Evolutionary conservation across 1,140 invertebrate genomes (phyloP).

Genomic region (Centruroides sculpturatus): DNA sequence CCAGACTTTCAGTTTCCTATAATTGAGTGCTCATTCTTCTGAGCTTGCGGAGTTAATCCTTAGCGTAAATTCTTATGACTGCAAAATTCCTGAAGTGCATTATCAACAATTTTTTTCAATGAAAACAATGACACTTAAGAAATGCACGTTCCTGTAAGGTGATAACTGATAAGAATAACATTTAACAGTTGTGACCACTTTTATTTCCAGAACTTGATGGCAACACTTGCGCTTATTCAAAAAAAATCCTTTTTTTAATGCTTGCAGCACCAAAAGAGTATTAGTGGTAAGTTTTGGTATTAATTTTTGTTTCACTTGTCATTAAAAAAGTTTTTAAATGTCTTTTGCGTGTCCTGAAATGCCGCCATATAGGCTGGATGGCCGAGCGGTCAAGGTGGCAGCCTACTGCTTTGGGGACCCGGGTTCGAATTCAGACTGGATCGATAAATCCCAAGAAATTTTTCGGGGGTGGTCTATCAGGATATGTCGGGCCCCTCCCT

Average conservation of each 20-base stretch:
- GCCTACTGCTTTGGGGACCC: no score
- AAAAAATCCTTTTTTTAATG: background rate
- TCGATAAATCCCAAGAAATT: no score
- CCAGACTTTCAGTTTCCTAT: background rate
- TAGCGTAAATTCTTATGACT: background rate
- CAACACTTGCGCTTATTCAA: background rate
- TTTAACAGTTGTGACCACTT: background rate
- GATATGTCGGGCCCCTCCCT: no score
- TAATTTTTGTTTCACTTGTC: no score
- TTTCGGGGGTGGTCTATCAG: no score
- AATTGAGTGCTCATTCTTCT: background rate
- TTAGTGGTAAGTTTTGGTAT: background rate
- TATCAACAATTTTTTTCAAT: background rate
- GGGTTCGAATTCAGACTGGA: no score
- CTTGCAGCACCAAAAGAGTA: background rate
- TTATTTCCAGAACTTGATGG: background rate
- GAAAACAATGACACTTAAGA: background rate
- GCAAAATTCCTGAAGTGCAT: background rate
- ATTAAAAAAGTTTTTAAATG: no score
- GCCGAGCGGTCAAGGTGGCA: no score
- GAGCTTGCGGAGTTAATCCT: background rate
- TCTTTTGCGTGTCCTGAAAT: no score
- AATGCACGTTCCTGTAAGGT: background rate
- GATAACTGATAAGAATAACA: background rate
- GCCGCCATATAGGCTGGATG: no score